phyloP scores from a whole-genome alignment of 2,113 vertebrate genomes.

The Tricholaema leucomelas region DNA sequence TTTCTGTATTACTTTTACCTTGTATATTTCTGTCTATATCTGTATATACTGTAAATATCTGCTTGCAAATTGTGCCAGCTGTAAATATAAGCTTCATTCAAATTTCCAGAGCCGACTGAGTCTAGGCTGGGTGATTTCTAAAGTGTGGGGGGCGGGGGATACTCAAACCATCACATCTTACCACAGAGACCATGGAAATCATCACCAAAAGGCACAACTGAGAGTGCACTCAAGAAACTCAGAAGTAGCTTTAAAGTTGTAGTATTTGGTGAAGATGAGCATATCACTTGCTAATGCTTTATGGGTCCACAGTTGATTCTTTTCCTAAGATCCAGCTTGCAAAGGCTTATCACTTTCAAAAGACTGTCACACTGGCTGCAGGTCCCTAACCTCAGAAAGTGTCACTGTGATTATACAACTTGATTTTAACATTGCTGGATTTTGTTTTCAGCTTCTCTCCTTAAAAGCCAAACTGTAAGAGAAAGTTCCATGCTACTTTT shows the following conservation, averaged over 20 bases:
- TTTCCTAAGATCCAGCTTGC: background rate
- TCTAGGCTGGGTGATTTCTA: no score
- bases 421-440: background rate
- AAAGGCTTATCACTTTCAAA: background rate
- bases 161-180: no score
- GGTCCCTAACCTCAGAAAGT: background rate
- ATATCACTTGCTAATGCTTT: background rate
- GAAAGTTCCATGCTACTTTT: background rate
- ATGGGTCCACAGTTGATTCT: background rate
- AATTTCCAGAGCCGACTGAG: no score
- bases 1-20: no score
- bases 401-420: background rate
- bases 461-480: background rate
- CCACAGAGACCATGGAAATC: background rate
- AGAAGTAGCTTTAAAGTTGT: background rate
- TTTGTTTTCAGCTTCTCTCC: background rate
- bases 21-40: no score
- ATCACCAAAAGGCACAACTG: background rate
- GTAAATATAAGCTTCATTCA: no score
- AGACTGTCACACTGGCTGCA: background rate
- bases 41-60: no score
- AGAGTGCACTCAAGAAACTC: background rate
- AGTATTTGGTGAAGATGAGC: background rate
- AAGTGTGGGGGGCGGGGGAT: no score
- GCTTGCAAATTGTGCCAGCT: no score